These are phyloP conservation scores for Torymus tubicola DNA, from an alignment of 2,888 invertebrate genomes.

Conservation along the genomic window DNA sequence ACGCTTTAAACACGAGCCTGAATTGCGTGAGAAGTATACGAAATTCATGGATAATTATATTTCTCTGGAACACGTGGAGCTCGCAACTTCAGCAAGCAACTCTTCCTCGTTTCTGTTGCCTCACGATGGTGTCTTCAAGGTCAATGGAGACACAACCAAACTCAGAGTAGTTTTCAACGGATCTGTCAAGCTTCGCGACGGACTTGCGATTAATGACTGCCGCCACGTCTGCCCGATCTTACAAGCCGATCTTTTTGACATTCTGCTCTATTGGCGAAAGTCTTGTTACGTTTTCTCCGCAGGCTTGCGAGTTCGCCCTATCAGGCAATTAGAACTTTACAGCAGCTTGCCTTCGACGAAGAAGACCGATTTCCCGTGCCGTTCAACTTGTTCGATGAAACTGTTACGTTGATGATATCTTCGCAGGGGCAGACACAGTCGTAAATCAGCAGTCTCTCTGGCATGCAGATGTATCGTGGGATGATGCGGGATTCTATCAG, in stretches of 20 bases:
- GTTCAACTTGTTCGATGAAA: background rate
- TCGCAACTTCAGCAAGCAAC: background rate
- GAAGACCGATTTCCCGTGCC: background rate
- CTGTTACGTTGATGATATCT: too few relatives aligned
- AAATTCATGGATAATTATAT: background rate
- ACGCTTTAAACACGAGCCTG: background rate
- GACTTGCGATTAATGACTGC: background rate
- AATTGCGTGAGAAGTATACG: background rate
- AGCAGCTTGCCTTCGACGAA: background rate
- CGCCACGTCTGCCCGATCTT: background rate
- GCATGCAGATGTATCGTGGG: background rate
- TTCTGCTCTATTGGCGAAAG: background rate
- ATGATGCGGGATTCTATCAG: background rate
- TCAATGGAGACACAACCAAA: too few relatives aligned
- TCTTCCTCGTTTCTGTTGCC: background rate
- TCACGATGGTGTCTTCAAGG: background rate
- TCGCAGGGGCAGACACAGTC: too few relatives aligned
- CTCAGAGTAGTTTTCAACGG: too few relatives aligned
- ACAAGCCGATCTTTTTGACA: background rate
- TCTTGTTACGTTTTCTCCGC: background rate
- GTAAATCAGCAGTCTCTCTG: background rate
- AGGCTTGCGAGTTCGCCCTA: background rate
- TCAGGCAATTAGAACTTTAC: background rate
- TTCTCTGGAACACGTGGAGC: background rate
- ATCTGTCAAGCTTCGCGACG: too few relatives aligned